Evolutionary conservation across 2,113 vertebrate species (phyloP).

Genomic region (Indicator indicator): DNA sequence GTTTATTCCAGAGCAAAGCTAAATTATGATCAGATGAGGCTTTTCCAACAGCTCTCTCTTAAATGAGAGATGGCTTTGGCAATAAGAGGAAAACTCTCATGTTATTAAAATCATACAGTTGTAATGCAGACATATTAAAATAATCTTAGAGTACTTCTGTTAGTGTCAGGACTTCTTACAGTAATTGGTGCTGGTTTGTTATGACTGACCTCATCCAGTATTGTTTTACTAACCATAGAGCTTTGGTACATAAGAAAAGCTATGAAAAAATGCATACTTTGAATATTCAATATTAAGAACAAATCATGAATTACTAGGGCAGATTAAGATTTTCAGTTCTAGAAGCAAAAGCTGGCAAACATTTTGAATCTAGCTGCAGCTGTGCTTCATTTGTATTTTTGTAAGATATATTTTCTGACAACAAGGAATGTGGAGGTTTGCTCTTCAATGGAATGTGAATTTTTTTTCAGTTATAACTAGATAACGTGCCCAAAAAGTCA

Average conservation of each 20-base stretch:
- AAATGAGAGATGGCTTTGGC: background rate
- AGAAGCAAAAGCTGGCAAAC: background rate
- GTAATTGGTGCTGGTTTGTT: background rate
- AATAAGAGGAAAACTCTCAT: background rate
- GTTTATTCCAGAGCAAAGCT: background rate
- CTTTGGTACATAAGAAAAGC: background rate
- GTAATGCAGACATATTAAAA: background rate
- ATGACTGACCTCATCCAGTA: background rate
- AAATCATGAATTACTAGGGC: background rate
- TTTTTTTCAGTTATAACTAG: background rate
- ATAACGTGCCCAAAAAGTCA: background rate
- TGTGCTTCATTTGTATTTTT: background rate
- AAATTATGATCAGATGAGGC: background rate
- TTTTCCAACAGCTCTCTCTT: background rate
- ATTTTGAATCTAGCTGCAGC: background rate
- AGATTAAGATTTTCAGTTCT: background rate
- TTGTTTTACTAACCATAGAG: background rate
- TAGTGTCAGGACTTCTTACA: background rate
- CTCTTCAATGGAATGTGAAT: background rate
- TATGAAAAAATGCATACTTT: background rate
- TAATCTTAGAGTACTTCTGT: background rate
- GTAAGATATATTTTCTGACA: background rate
- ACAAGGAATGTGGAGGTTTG: background rate
- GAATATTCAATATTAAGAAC: background rate
- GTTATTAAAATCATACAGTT: background rate